Conservation (phyloP, 2,797 vertebrate genomes). For the Lithobates pipiens region DNA sequence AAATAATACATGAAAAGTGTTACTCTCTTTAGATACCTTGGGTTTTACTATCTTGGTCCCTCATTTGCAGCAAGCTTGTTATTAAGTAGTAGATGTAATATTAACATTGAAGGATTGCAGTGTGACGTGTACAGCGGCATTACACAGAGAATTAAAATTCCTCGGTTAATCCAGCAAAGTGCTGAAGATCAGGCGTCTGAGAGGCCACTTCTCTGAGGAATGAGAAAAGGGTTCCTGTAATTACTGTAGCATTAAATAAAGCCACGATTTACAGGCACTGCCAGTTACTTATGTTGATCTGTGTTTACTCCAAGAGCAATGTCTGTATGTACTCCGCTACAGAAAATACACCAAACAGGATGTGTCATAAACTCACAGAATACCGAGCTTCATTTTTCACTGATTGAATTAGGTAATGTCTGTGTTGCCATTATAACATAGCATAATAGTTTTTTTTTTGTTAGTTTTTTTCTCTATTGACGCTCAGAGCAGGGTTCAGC, state of each 20-base stretch:
- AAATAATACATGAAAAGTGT: too few species aligned
- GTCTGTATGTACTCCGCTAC: neutral
- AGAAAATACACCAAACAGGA: neutral
- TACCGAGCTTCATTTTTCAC: too few species aligned
- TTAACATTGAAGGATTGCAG: neutral
- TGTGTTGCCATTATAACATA: too few species aligned
- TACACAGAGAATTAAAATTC: constrained; percentile 25
- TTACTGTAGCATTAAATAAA: neutral
- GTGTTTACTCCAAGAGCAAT: neutral
- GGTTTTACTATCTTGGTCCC: neutral
- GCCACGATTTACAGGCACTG: neutral
- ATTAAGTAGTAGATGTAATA: neutral
- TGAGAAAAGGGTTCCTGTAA: neutral
- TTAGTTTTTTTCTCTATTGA: too few species aligned
- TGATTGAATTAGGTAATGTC: too few species aligned
- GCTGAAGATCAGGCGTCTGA: neutral
- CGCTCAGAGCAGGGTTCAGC: too few species aligned
- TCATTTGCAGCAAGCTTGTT: neutral
- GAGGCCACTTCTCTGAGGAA: neutral
- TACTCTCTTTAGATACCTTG: neutral
- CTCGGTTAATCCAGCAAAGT: constrained; percentile 11
- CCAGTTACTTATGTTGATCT: neutral
- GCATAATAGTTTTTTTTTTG: too few species aligned
- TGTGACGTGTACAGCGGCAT: neutral
- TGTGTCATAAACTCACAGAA: neutral